phyloP scores from a whole-genome alignment of 2,113 vertebrate genomes.

The Pogonocichla stellata region DNA sequence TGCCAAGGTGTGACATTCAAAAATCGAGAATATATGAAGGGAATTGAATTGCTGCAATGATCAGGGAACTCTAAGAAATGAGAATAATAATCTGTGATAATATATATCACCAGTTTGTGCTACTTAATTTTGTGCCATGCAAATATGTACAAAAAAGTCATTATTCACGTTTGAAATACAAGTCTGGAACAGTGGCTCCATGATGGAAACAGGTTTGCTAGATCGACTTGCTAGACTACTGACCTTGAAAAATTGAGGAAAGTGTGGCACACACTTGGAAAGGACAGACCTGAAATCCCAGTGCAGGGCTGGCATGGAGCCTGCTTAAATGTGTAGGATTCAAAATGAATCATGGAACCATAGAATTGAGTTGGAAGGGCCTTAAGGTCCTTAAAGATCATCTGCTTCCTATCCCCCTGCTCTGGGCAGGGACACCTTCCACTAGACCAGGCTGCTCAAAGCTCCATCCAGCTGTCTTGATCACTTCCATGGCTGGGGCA shows the following conservation, averaged over 20 bases:
- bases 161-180: not conserved
- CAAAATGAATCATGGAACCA: not conserved
- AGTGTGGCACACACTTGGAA: rapidly evolving
- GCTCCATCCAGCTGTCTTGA: not conserved
- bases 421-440: not conserved
- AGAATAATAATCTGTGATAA: not conserved
- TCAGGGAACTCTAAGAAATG: not conserved
- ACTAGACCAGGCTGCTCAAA: not conserved
- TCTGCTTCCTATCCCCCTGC: not conserved
- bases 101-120: not conserved
- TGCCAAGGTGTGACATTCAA: not conserved
- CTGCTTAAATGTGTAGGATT: not conserved
- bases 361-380: not conserved
- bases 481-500: not conserved
- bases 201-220: not conserved
- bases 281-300: not conserved
- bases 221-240: not conserved
- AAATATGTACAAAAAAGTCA: not conserved
- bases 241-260: not conserved
- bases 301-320: rapidly evolving
- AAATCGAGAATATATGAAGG: not conserved
- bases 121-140: not conserved
- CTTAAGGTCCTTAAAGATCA: not conserved
- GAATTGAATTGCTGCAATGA: not conserved
- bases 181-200: not conserved